A percentile compares a stretch with the other conserved stretches of the same genome.
phyloP scores from a whole-genome alignment of 2,797 vertebrate genomes.

The Epinephelus malabaricus region DNA sequence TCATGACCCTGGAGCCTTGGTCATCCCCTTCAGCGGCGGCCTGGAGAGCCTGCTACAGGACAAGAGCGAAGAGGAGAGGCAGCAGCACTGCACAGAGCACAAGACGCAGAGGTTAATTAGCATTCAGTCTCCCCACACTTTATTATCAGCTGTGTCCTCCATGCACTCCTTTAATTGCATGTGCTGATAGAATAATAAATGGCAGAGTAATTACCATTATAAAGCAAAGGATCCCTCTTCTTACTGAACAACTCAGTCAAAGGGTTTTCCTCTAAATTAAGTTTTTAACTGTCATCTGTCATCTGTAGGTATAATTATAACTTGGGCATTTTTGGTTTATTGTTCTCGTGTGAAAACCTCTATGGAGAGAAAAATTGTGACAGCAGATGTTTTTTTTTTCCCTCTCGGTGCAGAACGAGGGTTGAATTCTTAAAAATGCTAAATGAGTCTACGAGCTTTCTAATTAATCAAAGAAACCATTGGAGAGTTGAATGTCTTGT shows the following conservation, averaged over 20 bases:
- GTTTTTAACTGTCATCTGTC: slow-evolving; percentile 99
- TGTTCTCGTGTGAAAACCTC: slow-evolving; percentile 91
- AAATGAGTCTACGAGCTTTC: slow-evolving; percentile 85
- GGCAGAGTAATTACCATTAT: slow-evolving; percentile 99
- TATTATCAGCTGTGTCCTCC: slow-evolving; percentile 99
- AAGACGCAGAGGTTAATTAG: slow-evolving; percentile 99
- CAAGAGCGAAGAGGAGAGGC: slow-evolving; percentile 91
- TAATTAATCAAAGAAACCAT: slow-evolving; percentile 87
- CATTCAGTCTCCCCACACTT: slow-evolving; percentile 99
- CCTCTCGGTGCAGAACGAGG: slow-evolving; percentile 70
- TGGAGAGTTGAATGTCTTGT: slow-evolving; percentile 83
- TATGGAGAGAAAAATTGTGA: slow-evolving; percentile 88
- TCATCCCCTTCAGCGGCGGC: slow-evolving; percentile 95
- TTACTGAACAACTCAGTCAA: slow-evolving; percentile 99
- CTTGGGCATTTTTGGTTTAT: slow-evolving; percentile 98
- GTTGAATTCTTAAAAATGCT: slow-evolving; percentile 86
- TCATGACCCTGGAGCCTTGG: slow-evolving; percentile 93
- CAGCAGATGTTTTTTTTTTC: slow-evolving; percentile 77
- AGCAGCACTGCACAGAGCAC: slow-evolving; percentile 95
- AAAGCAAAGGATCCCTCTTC: slow-evolving; percentile 99
- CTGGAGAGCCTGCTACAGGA: slow-evolving; percentile 94
- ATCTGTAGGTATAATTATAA: slow-evolving; percentile 99
- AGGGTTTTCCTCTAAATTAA: slow-evolving; percentile 99
- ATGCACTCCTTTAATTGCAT: slow-evolving; percentile 99
- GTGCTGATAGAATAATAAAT: slow-evolving; percentile 99